Percentiles rank a stretch among this genome's conserved stretches.
Conservation (phyloP, 2,113 vertebrate genomes). For the Machaerirhynchus nigripectus region DNA sequence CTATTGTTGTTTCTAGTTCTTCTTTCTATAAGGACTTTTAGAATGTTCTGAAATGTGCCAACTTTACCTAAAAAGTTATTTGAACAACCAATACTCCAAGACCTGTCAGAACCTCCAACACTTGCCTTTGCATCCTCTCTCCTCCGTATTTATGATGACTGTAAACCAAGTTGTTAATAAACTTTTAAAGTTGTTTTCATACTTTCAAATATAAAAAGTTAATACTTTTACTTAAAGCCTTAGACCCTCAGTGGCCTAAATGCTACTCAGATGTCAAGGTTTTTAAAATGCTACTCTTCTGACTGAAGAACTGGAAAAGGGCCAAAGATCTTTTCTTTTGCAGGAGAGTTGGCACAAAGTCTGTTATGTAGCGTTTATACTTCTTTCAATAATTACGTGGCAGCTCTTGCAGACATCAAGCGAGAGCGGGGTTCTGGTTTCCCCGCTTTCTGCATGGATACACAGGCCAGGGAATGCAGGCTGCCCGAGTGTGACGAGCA, state of each 20-base stretch:
- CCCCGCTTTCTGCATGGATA: accelerated
- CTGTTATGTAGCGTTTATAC: accelerated
- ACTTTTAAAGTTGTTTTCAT: neutral
- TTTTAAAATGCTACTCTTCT: neutral
- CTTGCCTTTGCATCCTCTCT: neutral
- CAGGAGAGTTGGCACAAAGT: accelerated
- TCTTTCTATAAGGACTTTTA: neutral
- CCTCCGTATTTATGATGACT: neutral
- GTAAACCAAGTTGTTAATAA: neutral
- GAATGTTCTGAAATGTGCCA: neutral
- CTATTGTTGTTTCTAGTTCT: neutral
- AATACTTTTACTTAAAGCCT: neutral
- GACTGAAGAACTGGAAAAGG: neutral
- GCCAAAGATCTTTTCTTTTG: neutral
- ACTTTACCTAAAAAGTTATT: neutral
- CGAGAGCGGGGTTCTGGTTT: accelerated
- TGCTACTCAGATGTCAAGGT: neutral
- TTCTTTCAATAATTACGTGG: neutral
- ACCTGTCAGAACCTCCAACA: neutral
- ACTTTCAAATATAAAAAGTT: neutral
- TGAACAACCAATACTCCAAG: neutral
- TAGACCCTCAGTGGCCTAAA: neutral
- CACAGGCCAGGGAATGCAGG: accelerated
- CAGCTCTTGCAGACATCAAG: neutral
- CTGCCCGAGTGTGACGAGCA: accelerated